A percentile compares a stretch with the other conserved stretches of the same genome.
Evolutionary conservation across 2,888 invertebrate species (phyloP).

Genomic region (Syritta pipiens): DNA sequence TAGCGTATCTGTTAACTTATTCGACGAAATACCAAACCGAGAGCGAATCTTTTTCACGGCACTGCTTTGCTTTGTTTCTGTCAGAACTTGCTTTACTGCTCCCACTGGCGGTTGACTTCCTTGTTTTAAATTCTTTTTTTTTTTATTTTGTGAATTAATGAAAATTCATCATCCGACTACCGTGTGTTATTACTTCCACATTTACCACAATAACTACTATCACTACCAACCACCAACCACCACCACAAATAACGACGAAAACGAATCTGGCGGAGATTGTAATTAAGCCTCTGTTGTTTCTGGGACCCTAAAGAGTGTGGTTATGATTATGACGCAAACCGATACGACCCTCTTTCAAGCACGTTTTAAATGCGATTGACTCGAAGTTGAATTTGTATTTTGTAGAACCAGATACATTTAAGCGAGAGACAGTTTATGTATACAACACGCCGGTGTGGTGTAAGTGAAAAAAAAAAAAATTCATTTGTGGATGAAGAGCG

Average conservation of each 20-base stretch:
- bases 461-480: slow-evolving; percentile 7
- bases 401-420: slow-evolving; percentile 23
- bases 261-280: slow-evolving; percentile 13
- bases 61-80: slow-evolving; percentile 21
- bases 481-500: not conserved
- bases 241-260: not conserved
- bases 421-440: not conserved
- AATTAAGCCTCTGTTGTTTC: slow-evolving; percentile 41
- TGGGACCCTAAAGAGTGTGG: slow-evolving; percentile 35
- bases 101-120: slow-evolving; percentile 22
- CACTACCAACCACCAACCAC: not conserved
- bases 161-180: slow-evolving; percentile 9
- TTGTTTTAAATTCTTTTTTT: slow-evolving; percentile 25
- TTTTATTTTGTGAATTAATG: not conserved
- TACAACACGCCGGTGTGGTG: slow-evolving; percentile 6
- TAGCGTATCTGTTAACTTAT: too few species aligned
- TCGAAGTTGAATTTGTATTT: slow-evolving; percentile 34
- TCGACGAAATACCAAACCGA: too few species aligned
- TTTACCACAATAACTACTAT: slow-evolving; percentile 7
- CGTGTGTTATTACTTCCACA: slow-evolving; percentile 24
- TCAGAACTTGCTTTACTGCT: not conserved
- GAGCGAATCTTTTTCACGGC: slow-evolving; percentile 22
- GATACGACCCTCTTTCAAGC: slow-evolving; percentile 48
- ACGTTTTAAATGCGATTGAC: slow-evolving; percentile 64
- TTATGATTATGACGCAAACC: slow-evolving; percentile 15